Evolutionary conservation across 2,888 invertebrate species (phyloP).

Genomic region (Callosobruchus maculatus): DNA sequence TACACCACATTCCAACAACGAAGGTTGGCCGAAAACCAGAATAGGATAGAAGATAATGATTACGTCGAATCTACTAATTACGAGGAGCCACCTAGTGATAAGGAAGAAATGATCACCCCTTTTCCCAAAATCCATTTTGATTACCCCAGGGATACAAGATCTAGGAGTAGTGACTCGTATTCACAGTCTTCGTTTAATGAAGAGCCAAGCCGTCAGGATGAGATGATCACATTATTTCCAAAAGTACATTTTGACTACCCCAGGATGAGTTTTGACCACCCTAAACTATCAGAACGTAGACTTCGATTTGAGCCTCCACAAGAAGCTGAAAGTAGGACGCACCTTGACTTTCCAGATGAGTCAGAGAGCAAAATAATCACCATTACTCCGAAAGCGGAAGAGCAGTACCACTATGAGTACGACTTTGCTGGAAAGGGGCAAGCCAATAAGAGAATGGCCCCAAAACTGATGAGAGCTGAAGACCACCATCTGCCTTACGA

Average conservation of each 20-base stretch:
- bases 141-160: not conserved
- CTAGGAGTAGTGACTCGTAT: not conserved
- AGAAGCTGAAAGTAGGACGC: not conserved
- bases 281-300: not conserved
- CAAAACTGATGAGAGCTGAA: not conserved
- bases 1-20: not conserved
- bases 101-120: not conserved
- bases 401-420: not conserved
- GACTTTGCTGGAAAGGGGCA: not conserved
- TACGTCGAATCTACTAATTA: not conserved
- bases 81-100: not conserved
- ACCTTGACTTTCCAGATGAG: not conserved
- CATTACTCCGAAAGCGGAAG: not conserved
- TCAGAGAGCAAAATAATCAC: not conserved
- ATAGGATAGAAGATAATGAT: not conserved
- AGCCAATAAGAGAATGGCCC: not conserved
- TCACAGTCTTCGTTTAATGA: not conserved
- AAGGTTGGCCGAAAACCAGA: not conserved
- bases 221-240: not conserved
- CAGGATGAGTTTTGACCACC: not conserved
- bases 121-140: not conserved
- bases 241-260: not conserved
- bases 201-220: not conserved
- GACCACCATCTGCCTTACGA: not conserved
- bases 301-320: not conserved